Evolutionary conservation across 2,797 vertebrate genomes (phyloP).

Genomic region (Ibycter americanus): DNA sequence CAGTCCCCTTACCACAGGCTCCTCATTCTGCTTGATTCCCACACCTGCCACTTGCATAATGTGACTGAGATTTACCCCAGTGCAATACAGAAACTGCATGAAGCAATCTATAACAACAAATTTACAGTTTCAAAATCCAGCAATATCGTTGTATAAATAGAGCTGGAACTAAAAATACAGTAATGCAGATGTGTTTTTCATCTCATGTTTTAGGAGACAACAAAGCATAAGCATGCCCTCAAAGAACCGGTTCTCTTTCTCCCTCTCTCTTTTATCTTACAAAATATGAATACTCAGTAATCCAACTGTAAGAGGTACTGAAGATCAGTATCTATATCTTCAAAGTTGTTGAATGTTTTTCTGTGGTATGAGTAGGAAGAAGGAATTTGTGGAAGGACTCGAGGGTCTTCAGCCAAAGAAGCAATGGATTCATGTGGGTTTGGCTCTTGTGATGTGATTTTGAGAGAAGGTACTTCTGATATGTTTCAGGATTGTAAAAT

Average conservation of each 20-base stretch:
- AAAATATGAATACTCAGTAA: not conserved
- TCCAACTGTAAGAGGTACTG: not conserved
- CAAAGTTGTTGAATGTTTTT: not conserved
- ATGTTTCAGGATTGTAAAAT: not conserved
- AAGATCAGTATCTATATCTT: not conserved
- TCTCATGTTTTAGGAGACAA: conserved; percentile 35
- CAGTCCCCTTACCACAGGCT: not conserved
- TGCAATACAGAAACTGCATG: not conserved
- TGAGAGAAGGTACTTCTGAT: not conserved
- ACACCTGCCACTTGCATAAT: conserved; percentile 23
- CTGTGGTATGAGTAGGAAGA: not conserved
- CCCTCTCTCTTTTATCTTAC: not conserved
- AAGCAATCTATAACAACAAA: not conserved
- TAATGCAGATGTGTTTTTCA: conserved; percentile 54
- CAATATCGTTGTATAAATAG: not conserved
- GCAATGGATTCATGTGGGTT: not conserved
- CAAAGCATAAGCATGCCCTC: not conserved
- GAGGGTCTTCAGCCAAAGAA: not conserved
- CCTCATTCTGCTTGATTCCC: not conserved
- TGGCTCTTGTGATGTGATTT: not conserved
- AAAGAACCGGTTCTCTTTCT: not conserved
- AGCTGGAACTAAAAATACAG: conserved; percentile 21
- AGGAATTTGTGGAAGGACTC: not conserved
- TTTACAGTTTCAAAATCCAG: not conserved
- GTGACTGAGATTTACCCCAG: not conserved